Percentiles rank a stretch among this genome's conserved stretches.
Evolutionary conservation across 2,797 vertebrate genomes (phyloP).

Genomic region (Lindbergichthys nudifrons): DNA sequence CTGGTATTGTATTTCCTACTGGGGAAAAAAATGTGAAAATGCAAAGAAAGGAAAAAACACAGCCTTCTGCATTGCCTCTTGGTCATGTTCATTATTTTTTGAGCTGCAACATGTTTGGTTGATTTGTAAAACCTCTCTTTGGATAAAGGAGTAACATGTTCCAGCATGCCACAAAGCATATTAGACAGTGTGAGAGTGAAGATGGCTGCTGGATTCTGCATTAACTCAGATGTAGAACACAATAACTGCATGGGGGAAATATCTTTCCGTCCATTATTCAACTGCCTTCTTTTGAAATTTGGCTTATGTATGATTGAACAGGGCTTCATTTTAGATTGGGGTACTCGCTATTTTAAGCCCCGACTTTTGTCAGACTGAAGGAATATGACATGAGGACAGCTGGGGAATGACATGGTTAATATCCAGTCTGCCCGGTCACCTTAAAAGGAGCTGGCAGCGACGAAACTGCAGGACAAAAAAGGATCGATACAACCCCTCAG

Average conservation of each 20-base stretch:
- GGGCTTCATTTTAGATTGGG: constrained; percentile 65
- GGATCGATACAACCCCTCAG: constrained; percentile 36
- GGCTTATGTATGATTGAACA: constrained; percentile 54
- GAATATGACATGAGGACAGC: constrained; percentile 27
- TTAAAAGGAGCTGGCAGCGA: constrained; percentile 3
- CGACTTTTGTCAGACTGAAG: constrained; percentile 27
- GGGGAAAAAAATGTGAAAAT: not conserved
- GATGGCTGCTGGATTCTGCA: not conserved
- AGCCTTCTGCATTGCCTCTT: not conserved
- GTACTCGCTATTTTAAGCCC: constrained; percentile 56
- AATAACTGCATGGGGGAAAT: constrained; percentile 30
- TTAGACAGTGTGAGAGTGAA: not conserved
- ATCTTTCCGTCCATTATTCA: constrained; percentile 55
- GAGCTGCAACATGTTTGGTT: constrained; percentile 33
- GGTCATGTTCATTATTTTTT: constrained; percentile 13
- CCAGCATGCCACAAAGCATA: constrained; percentile 1
- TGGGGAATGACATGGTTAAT: constrained; percentile 45
- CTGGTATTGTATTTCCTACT: not conserved
- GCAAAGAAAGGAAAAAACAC: not conserved
- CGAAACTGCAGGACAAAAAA: constrained; percentile 23
- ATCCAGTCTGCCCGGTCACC: constrained; percentile 30
- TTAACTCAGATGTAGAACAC: constrained; percentile 30
- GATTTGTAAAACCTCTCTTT: constrained; percentile 1
- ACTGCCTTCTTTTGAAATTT: constrained; percentile 41
- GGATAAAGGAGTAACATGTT: constrained; percentile 9